These are phyloP conservation scores for Chunga burmeisteri DNA, from an alignment of 2,113 vertebrate genomes.

Conservation along the genomic window DNA sequence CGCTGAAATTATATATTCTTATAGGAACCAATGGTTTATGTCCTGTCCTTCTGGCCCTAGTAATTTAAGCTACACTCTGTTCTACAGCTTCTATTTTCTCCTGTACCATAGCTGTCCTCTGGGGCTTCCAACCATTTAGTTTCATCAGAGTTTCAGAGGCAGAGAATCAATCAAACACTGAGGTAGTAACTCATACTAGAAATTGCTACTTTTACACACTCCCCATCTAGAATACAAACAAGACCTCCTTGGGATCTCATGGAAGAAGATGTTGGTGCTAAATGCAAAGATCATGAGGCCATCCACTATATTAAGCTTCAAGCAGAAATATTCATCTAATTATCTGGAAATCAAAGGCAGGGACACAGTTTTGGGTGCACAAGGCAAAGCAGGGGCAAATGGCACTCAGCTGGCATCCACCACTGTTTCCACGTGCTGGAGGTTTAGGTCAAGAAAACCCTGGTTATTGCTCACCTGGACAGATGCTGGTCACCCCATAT, in stretches of 20 bases:
- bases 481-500: neutral
- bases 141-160: neutral
- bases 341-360: neutral
- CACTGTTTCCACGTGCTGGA: neutral
- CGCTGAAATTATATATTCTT: neutral
- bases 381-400: neutral
- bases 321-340: neutral
- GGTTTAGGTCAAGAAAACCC: neutral
- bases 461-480: neutral
- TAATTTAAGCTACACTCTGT: slow-evolving; percentile 1
- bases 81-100: slow-evolving; percentile 30
- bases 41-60: neutral
- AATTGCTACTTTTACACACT: neutral
- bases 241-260: neutral
- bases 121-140: neutral
- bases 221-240: neutral
- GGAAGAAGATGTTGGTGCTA: neutral
- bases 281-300: neutral
- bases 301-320: neutral
- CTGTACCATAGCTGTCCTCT: neutral
- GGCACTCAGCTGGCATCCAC: neutral
- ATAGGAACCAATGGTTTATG: neutral
- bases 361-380: neutral
- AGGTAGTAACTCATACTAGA: neutral
- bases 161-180: neutral